Conservation (phyloP, 2,797 vertebrate genomes). For the Myotis myotis region DNA sequence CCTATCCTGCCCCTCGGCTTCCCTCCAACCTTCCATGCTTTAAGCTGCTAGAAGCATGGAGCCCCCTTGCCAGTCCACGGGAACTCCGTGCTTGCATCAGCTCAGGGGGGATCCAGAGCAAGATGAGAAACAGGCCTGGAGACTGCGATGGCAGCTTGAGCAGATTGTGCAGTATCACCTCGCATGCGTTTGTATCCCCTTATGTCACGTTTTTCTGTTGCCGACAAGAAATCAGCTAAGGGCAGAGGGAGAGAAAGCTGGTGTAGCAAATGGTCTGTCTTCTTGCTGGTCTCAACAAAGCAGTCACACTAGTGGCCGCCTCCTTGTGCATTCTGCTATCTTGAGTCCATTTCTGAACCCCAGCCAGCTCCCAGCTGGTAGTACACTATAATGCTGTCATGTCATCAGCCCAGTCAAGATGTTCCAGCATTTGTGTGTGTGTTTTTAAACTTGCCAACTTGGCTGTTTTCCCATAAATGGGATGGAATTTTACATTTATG, state of each 20-base stretch:
- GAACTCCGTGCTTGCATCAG: constrained; percentile 37
- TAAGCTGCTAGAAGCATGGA: not conserved
- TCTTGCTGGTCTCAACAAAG: constrained; percentile 62
- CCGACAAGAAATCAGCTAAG: constrained; percentile 64
- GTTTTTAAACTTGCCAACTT: constrained; percentile 57
- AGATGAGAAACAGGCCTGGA: constrained; percentile 24
- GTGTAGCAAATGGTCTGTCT: constrained; percentile 68
- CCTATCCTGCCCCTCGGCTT: not conserved
- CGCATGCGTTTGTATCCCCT: constrained; percentile 30
- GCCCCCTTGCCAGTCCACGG: not conserved
- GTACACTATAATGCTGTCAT: constrained; percentile 33
- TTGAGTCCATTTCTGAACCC: constrained; percentile 58
- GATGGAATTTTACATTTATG: not conserved
- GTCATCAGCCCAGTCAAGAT: constrained; percentile 44
- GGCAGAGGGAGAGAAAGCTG: constrained; percentile 61
- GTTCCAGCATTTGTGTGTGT: constrained; percentile 18
- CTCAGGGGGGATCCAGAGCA: constrained; percentile 1
- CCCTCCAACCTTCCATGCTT: not conserved
- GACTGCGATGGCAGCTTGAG: constrained; percentile 41
- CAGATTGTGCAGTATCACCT: constrained; percentile 63
- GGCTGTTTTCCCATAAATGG: constrained; percentile 51
- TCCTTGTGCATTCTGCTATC: constrained; percentile 44
- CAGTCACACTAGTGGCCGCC: not conserved
- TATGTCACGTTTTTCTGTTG: constrained; percentile 64
- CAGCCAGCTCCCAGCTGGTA: constrained; percentile 41